These are phyloP conservation scores for Caretta caretta DNA, from an alignment of 2,113 vertebrate species.

Conservation along the genomic window DNA sequence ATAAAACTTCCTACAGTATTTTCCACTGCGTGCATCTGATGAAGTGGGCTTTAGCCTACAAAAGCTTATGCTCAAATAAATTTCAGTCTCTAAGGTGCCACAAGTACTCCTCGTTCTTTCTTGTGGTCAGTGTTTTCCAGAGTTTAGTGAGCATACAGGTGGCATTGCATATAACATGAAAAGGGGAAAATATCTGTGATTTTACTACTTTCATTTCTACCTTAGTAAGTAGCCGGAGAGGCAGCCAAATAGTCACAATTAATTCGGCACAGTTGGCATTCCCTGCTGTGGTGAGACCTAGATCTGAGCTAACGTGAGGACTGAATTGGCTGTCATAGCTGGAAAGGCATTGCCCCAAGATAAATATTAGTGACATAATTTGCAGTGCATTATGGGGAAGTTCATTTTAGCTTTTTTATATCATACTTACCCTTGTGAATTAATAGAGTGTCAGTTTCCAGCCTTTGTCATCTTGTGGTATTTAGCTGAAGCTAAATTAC, in stretches of 20 bases:
- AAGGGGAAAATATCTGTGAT: not conserved
- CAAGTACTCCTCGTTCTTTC: no score
- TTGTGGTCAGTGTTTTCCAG: not conserved
- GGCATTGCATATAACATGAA: not conserved
- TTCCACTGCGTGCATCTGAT: no score
- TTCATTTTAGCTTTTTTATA: not conserved
- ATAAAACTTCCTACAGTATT: no score
- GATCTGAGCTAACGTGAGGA: slow-evolving; percentile 46
- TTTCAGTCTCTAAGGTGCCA: no score
- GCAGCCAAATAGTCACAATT: slow-evolving; percentile 55
- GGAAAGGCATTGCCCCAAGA: not conserved
- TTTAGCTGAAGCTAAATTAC: not conserved
- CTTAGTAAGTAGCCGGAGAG: slow-evolving; percentile 22
- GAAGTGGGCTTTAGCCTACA: no score
- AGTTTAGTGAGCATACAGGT: not conserved
- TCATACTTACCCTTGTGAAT: not conserved
- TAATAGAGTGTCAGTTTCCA: not conserved
- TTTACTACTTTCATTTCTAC: not conserved
- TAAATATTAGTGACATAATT: not conserved
- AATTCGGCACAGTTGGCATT: slow-evolving; percentile 40
- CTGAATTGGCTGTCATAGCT: slow-evolving; percentile 39
- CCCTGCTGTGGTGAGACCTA: slow-evolving; percentile 39
- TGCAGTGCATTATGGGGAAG: slow-evolving; percentile 15
- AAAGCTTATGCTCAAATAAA: no score
- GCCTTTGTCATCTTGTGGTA: not conserved